A percentile compares a stretch with the other conserved stretches of the same genome.
Evolutionary conservation across 2,888 invertebrate genomes (phyloP).

Genomic region (Drosophila nr. fundita): DNA sequence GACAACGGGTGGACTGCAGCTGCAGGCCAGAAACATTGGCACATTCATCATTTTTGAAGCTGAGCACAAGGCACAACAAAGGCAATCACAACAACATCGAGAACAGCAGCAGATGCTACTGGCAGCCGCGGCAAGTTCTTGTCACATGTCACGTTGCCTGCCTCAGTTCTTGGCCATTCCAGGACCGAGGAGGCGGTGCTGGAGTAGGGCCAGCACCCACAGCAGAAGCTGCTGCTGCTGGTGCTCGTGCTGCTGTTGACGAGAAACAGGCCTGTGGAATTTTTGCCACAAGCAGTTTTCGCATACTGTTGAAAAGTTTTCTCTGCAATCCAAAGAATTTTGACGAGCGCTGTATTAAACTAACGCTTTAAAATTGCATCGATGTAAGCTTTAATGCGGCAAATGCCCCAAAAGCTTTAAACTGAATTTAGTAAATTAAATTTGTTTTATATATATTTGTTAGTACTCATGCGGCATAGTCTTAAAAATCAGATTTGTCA

Average conservation of each 20-base stretch:
- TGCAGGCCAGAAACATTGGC: slow-evolving; percentile 70
- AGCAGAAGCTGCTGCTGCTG: background rate
- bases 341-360: slow-evolving; percentile 31
- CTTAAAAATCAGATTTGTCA: background rate
- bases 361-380: slow-evolving; percentile 34
- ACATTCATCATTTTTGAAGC: slow-evolving; percentile 74
- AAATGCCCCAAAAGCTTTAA: slow-evolving; percentile 2
- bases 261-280: slow-evolving; percentile 53
- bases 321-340: slow-evolving; percentile 36
- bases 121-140: slow-evolving; percentile 75
- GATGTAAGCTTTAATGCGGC: slow-evolving; percentile 9
- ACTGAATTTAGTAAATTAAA: background rate
- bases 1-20: slow-evolving; percentile 36
- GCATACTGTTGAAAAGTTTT: slow-evolving; percentile 48
- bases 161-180: slow-evolving; percentile 25
- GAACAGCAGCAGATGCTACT: slow-evolving; percentile 69
- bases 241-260: slow-evolving; percentile 22
- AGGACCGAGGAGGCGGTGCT: background rate
- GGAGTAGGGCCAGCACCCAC: background rate
- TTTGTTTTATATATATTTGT: background rate
- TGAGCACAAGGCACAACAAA: slow-evolving; percentile 40
- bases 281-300: slow-evolving; percentile 44
- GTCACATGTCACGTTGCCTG: slow-evolving; percentile 78
- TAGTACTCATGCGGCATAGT: background rate
- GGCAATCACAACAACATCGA: slow-evolving; percentile 17